phyloP scores from a whole-genome alignment of 1,140 invertebrate species.

The Monochamus saltuarius region DNA sequence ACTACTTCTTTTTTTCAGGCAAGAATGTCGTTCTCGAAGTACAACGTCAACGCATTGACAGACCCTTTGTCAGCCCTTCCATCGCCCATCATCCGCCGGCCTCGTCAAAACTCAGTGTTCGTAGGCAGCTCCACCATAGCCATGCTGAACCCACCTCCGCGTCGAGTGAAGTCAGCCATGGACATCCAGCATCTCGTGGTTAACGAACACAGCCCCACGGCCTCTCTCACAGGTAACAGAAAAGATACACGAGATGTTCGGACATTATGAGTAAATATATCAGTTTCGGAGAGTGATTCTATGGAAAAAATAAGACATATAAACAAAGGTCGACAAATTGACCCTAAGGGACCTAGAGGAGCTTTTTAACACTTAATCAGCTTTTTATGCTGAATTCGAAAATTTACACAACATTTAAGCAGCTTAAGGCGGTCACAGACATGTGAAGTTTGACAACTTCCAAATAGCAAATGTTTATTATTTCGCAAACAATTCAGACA shows the following conservation, averaged over 20 bases:
- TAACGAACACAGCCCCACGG: conserved; percentile 38
- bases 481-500: no score
- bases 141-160: conserved; percentile 62
- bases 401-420: no score
- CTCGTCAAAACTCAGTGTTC: conserved; percentile 80
- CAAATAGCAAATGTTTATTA: no score
- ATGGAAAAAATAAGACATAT: neutral
- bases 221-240: conserved; percentile 39
- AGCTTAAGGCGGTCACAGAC: no score
- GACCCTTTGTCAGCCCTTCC: conserved; percentile 52
- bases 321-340: no score
- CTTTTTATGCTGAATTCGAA: no score
- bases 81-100: conserved; percentile 53
- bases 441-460: no score
- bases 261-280: neutral
- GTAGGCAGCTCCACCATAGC: conserved; percentile 68
- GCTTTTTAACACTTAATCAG: no score
- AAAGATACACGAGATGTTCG: conserved; percentile 24
- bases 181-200: conserved; percentile 74
- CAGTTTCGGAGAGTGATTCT: neutral
- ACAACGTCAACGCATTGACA: conserved; percentile 64
- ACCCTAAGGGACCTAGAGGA: no score
- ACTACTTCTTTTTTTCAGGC: conserved; percentile 56
- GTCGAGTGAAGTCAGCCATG: conserved; percentile 78
- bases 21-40: conserved; percentile 66